Base-by-base conservation (phyloP, 2,888 invertebrate species). In the Bedellia somnulentella region DNA sequence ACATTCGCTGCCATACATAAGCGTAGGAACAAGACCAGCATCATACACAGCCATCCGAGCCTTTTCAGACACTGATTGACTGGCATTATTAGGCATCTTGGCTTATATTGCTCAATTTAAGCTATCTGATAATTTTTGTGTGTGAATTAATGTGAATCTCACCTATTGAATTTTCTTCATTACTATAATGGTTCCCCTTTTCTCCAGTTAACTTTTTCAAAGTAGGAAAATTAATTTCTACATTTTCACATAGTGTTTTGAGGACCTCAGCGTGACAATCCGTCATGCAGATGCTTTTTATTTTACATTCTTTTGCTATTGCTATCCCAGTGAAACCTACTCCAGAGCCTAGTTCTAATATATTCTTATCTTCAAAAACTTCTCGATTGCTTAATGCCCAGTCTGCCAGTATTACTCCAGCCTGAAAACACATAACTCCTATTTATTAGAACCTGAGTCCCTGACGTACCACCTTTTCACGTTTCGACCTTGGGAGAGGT, bases 301-400 rank as follows among this genome's bases (percentile, higher is more conserved):
- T 77, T 15, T 56, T 36, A 45, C 85, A 85, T 27, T 60, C 49
- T 32, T 79, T 77, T 15, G 79, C 63, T 21, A 85, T 56, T 3
- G 80, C 63, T 21, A 89, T 67, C 11, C 89, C 88, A 21, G 85
- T 79, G 30, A 90, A 71, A 1, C 91, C 91, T 11, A 85, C 77
- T 15, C 91, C 91, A 8, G 87, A 83, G 8, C 91, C 91, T 3
- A 91, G 61, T 64, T 91, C 91, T 4, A 90, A 44, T 3, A 90
- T 47, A 25, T 53, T 63, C 57, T 84, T 86, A 6, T 64, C 54
- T 4, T 44, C 30, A 24, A 89, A 68, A 14, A 60, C 26, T 5
- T 66, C 40, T 42, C 58, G 55, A 46, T 89, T 80, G 32, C 61
- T 51, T 6, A 85, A 39, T 23, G 82, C 79, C 84, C 87, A 91